Percentiles rank a stretch among this genome's conserved stretches.
Evolutionary conservation across 2,113 vertebrate species (phyloP).

Genomic region (Amphiprion ocellaris): DNA sequence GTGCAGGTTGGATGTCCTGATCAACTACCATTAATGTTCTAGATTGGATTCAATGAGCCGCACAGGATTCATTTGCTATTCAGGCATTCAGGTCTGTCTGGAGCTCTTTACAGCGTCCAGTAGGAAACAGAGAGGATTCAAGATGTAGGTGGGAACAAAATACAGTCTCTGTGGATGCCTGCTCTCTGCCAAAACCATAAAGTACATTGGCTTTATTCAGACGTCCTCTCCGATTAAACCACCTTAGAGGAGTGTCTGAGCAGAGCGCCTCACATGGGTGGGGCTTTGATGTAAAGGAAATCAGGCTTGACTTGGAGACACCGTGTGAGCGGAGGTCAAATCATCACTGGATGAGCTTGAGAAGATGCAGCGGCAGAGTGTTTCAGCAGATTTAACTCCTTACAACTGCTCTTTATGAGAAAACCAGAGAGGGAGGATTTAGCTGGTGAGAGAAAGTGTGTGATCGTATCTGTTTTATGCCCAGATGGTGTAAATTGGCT

Average conservation of each 20-base stretch:
- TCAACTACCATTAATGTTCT: constrained; percentile 45
- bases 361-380: constrained; percentile 43
- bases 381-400: constrained; percentile 36
- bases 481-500: constrained; percentile 53
- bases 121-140: constrained; percentile 53
- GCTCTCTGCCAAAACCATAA: constrained; percentile 58
- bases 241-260: constrained; percentile 38
- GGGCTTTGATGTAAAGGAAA: constrained; percentile 70
- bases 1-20: constrained; percentile 25
- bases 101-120: constrained; percentile 5
- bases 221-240: constrained; percentile 62
- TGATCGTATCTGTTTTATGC: constrained; percentile 1
- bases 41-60: constrained; percentile 59
- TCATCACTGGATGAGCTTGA: constrained; percentile 57
- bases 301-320: constrained; percentile 44
- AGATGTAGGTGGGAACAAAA: constrained; percentile 80
- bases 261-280: constrained; percentile 37
- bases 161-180: constrained; percentile 69
- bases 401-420: not conserved
- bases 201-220: constrained; percentile 55
- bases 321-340: constrained; percentile 42
- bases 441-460: constrained; percentile 16
- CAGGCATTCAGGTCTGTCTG: constrained; percentile 16
- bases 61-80: constrained; percentile 47
- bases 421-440: not conserved